Base-by-base conservation (phyloP, 2,888 invertebrate species). In the Zaprionus bogoriensis region DNA sequence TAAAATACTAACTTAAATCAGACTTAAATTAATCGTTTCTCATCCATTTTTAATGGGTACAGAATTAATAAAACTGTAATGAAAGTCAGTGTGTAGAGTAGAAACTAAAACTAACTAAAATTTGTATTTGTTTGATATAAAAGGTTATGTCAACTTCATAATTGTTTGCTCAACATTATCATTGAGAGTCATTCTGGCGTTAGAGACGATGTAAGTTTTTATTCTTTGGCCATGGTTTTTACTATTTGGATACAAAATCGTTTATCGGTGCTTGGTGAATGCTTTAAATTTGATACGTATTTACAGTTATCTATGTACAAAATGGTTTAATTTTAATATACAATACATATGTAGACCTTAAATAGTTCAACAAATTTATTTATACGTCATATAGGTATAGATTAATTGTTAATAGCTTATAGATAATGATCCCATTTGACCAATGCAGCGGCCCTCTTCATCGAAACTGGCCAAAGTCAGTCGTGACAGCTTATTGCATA, bases 401-500 rank as follows among this genome's bases (percentile, higher is more conserved):
- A 85, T 76, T 68, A 83, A 74, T 57, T 89, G 86, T 89, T 91
- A 92, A 89, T 93, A 93, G 87, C 92, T 93, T 91, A 95, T 94
- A 27, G 94, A 94, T 94, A 95, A 94, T 65, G 97, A 97, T 30
- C 97, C 97, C 92, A 96, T 96, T 87, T 96, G 96, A 28, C 96
- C 96, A 67, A 97, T 94, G 86, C 97, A 94, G 84, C 95, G 94
- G 41, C 96, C 97, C 87, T 97, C 94, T 51, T 97, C 97, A 87
- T 97, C 97, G 89, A 97, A 97, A 1, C 97, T 97, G 36, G 97
- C 97, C 60, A 97, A 92, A 28, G 97, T 96, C 39, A 97, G 93
- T 77, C 96, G 94, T 66, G 96, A 95, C 66, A 97, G 92, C 91
- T 97, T 97, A 91, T 97, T 97, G 76, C 96, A 95, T 2, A 97